Conservation (phyloP, 2,888 invertebrate genomes). For the Napeogenes sylphis region DNA sequence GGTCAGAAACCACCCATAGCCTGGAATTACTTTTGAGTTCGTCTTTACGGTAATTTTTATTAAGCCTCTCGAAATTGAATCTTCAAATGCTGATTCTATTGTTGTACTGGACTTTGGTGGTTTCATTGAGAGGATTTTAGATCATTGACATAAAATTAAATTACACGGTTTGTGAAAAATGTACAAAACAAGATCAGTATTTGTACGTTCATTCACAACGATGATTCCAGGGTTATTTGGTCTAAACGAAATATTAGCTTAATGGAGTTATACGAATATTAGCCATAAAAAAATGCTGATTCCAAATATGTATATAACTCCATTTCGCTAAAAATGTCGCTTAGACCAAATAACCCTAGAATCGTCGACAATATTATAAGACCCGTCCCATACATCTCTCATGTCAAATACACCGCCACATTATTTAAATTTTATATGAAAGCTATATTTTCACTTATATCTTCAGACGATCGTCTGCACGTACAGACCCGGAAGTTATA, state of each 20-base stretch:
- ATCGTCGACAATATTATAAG: too few species aligned
- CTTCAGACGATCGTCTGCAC: constrained; percentile 15
- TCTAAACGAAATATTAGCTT: too few species aligned
- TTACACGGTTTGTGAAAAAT: too few species aligned
- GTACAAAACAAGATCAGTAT: too few species aligned
- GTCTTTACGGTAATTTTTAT: constrained; percentile 16
- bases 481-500: constrained; percentile 7
- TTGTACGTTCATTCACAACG: too few species aligned
- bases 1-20: background rate
- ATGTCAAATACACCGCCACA: constrained; percentile 11
- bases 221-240: too few species aligned
- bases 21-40: constrained; percentile 6
- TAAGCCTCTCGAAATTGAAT: constrained; percentile 21
- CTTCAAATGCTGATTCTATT: constrained; percentile 6
- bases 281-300: too few species aligned
- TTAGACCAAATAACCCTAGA: too few species aligned
- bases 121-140: background rate
- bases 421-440: constrained; percentile 24
- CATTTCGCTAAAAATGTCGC: too few species aligned
- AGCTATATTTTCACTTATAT: constrained; percentile 20
- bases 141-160: background rate
- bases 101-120: background rate
- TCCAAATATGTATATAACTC: too few species aligned
- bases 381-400: too few species aligned
- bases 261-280: too few species aligned